Evolutionary conservation across 2,888 invertebrate species (phyloP), one percentile per base, ranked within the genome.

Genomic region (Drosophila setosimentum): DNA sequence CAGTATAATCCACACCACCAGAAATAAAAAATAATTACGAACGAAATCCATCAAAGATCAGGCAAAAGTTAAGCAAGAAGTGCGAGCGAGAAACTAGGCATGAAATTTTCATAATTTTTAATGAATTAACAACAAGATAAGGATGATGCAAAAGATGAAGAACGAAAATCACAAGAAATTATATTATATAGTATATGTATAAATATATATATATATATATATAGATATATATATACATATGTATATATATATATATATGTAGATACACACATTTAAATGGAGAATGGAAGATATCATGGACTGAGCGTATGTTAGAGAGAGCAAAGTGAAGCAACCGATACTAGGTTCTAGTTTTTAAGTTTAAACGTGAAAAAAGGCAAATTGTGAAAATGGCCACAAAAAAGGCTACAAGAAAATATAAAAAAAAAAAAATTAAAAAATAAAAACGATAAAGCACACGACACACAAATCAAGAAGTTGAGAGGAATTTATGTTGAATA

Each of bases 211-310:
- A 60, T 63, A 58, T 11, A 27, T 74, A 59, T 59, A 57, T 62
- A 45, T 53, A 45, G 11, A 7, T 37, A 45, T n/a, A n/a, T n/a
- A n/a, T n/a, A n/a, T n/a, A n/a, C n/a, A n/a, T n/a, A n/a, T n/a
- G n/a, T n/a, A n/a, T n/a, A n/a, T 54, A 66, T 72, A 74, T 74
- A 53, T 11, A 27, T 74, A 59, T 59, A 57, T 62, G 37, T 53
- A 45, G 11, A 7, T 37, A 45, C 45, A 27, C 32, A 55, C 48
- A 61, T 66, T 58, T 58, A 62, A 63, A 61, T 65, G 73, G 71
- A 82, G 71, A 73, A 71, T 49, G 76, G 73, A 76, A 78, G 89
- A 91, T 92, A 92, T 92, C 91, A 92, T 90, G 91, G 92, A 92
- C 92, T 92, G 92, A 92, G 89, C 86, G 81, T 85, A 87, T 50